Conservation (phyloP, 2,113 vertebrate genomes). For the Actenoides lindsayi region DNA sequence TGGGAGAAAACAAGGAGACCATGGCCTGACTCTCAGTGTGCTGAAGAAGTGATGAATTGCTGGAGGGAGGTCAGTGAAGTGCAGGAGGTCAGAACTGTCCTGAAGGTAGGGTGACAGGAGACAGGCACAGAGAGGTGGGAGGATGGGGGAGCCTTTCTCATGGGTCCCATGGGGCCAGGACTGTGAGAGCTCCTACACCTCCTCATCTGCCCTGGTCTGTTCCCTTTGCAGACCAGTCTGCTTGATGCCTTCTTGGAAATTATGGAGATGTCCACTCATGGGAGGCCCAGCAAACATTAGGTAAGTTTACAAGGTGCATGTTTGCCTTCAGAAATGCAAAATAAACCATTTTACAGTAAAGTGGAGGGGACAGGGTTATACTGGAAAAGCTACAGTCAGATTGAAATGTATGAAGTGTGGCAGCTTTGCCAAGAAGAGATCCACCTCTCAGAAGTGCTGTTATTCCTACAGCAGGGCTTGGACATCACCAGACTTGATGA, state of each 20-base stretch:
- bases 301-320: background rate
- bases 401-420: background rate
- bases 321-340: background rate
- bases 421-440: background rate
- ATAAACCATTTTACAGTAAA: background rate
- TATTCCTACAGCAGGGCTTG: background rate
- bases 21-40: background rate
- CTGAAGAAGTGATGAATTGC: background rate
- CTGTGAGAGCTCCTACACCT: background rate
- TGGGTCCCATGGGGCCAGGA: background rate
- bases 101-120: accelerated
- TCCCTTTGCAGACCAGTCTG: background rate
- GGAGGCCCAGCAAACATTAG: background rate
- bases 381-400: background rate
- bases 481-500: background rate
- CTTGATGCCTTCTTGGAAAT: background rate
- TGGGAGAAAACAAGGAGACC: background rate
- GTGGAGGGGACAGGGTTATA: background rate
- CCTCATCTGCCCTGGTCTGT: accelerated
- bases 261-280: accelerated
- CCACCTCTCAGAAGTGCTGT: background rate
- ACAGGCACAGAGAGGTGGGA: background rate
- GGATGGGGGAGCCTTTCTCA: background rate
- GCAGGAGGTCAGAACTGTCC: background rate
- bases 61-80: background rate